Percentiles rank a stretch among this genome's conserved stretches.
phyloP scores from a whole-genome alignment of 2,888 invertebrate species.

The Lagria hirta region DNA sequence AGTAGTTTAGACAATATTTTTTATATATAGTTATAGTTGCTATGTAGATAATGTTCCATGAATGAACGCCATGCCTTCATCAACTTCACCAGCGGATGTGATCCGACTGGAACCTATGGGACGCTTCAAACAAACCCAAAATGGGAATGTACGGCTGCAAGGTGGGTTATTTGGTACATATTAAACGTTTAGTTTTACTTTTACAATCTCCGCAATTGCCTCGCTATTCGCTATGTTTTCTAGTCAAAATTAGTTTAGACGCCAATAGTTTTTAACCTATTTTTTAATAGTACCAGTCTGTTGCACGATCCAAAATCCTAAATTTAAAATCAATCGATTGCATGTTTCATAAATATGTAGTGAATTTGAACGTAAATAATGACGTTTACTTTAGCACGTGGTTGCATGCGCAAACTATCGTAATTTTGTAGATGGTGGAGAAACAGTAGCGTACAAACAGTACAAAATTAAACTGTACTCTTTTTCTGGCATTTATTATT shows the following conservation, averaged over 20 bases:
- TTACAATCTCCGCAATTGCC: conserved; percentile 29
- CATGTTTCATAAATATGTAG: conserved; percentile 19
- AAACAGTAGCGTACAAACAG: no score
- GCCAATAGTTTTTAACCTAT: conserved; percentile 9
- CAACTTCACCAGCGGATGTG: conserved; percentile 54
- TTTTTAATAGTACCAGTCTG: conserved; percentile 4
- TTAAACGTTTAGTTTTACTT: conserved; percentile 7
- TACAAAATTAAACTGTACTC: no score
- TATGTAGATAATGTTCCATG: conserved; percentile 36
- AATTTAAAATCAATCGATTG: conserved; percentile 18
- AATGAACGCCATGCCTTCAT: conserved; percentile 45
- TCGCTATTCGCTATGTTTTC: conserved; percentile 15
- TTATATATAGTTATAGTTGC: conserved; percentile 29
- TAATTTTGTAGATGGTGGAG: no score
- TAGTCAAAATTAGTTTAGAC: conserved; percentile 9
- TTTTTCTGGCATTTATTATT: no score
- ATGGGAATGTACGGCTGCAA: conserved; percentile 61
- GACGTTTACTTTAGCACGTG: conserved; percentile 17
- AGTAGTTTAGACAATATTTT: conserved; percentile 30
- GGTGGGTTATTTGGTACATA: conserved; percentile 48
- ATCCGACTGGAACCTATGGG: conserved; percentile 68
- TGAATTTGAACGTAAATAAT: conserved; percentile 9
- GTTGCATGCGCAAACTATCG: conserved; percentile 26
- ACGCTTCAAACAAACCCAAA: conserved; percentile 64
- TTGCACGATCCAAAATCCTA: neutral